These are phyloP conservation scores for Phalanger gymnotis DNA, from an alignment of 2,797 vertebrate genomes.

Conservation along the genomic window DNA sequence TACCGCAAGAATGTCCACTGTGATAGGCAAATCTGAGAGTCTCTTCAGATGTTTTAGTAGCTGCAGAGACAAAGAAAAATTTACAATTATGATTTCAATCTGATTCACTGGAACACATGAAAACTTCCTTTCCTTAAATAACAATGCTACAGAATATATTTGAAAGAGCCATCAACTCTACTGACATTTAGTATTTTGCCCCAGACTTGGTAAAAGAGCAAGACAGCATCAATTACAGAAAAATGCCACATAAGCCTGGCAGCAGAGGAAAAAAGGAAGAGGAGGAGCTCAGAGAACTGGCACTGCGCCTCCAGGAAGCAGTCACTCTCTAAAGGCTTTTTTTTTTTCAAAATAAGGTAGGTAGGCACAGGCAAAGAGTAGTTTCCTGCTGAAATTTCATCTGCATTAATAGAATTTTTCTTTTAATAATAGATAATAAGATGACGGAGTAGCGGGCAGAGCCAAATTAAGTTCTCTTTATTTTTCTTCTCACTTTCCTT, in stretches of 20 bases:
- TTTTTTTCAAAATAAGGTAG: not conserved
- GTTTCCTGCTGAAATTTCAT: not conserved
- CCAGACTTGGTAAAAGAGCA: conserved; percentile 23
- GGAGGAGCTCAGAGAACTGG: conserved; percentile 16
- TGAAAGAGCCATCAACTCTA: conserved; percentile 14
- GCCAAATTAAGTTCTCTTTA: not conserved
- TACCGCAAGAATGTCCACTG: conserved; percentile 97
- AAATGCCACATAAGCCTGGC: not conserved
- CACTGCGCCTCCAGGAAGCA: conserved; percentile 19
- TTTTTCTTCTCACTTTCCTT: not conserved
- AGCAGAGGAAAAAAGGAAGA: conserved; percentile 30
- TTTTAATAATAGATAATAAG: conserved; percentile 34
- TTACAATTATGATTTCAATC: conserved; percentile 49
- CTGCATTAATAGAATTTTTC: conserved; percentile 27
- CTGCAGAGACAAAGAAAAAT: conserved; percentile 82
- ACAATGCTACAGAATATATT: not conserved
- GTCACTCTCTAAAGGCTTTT: not conserved
- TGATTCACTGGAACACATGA: not conserved
- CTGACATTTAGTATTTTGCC: not conserved
- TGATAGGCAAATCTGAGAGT: conserved; percentile 94
- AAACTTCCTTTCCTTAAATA: conserved; percentile 19
- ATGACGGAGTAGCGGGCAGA: conserved; percentile 7
- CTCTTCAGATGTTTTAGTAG: conserved; percentile 95
- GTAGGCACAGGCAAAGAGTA: conserved; percentile 16
- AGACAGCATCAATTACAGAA: conserved; percentile 20